A percentile compares a stretch with the other conserved stretches of the same genome.
These are phyloP conservation scores for Zelostemma sp. DNA, from an alignment of 1,140 invertebrate genomes.

Conservation along the genomic window DNA sequence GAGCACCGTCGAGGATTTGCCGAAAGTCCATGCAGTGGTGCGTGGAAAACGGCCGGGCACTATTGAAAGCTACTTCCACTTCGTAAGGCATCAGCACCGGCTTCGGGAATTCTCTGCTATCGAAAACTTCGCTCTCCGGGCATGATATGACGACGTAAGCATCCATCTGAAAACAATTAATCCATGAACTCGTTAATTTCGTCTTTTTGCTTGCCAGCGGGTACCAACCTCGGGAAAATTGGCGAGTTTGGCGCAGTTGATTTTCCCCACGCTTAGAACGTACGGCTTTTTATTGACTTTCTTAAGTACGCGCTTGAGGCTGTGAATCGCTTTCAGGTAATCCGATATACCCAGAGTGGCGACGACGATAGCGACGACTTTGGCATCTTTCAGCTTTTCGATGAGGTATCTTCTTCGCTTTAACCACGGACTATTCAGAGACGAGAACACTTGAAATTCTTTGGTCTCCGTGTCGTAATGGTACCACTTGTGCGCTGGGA, in stretches of 20 bases:
- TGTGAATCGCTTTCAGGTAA: slow-evolving; percentile 83
- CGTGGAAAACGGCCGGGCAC: slow-evolving; percentile 72
- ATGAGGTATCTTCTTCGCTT: slow-evolving; percentile 85
- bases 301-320: slow-evolving; percentile 81
- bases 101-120: slow-evolving; percentile 88
- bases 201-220: too few relatives aligned
- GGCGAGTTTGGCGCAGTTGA: slow-evolving; percentile 92
- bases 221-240: slow-evolving; percentile 88
- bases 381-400: slow-evolving; percentile 91
- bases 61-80: slow-evolving; percentile 89
- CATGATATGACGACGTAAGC: slow-evolving; percentile 92
- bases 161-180: slow-evolving; percentile 77
- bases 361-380: slow-evolving; percentile 87
- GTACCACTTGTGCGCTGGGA: slow-evolving; percentile 70
- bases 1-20: slow-evolving; percentile 78
- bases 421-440: slow-evolving; percentile 73
- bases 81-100: slow-evolving; percentile 94
- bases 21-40: slow-evolving; percentile 84
- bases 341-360: slow-evolving; percentile 87
- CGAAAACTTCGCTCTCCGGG: slow-evolving; percentile 87
- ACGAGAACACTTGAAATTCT: slow-evolving; percentile 59
- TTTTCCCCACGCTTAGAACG: slow-evolving; percentile 92
- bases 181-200: too few relatives aligned
- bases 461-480: slow-evolving; percentile 60
- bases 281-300: slow-evolving; percentile 87